A percentile compares a stretch with the other conserved stretches of the same genome.
These are phyloP conservation scores for Bibio marci DNA, from an alignment of 2,888 invertebrate genomes.

Conservation along the genomic window DNA sequence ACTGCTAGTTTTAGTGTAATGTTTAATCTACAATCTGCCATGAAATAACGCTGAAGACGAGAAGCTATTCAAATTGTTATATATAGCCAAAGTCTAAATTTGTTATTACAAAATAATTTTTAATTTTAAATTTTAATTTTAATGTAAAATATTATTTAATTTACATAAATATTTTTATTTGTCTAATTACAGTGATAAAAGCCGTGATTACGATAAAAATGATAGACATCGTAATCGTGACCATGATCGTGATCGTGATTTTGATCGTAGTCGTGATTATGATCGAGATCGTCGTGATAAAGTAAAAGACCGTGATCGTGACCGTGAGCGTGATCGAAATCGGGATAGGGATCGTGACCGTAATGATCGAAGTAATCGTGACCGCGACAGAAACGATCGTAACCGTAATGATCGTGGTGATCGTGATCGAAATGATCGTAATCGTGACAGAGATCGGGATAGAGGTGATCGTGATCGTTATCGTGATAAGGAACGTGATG, in stretches of 20 bases:
- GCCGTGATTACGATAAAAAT: not conserved
- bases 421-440: slow-evolving; percentile 8
- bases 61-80: too few relatives aligned
- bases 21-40: too few relatives aligned
- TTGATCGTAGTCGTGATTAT: too few relatives aligned
- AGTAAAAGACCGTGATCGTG: slow-evolving; percentile 14
- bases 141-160: slow-evolving; percentile 7
- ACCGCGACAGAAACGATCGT: slow-evolving; percentile 16
- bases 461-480: slow-evolving; percentile 13
- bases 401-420: slow-evolving; percentile 14
- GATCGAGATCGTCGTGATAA: slow-evolving; percentile 3
- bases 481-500: slow-evolving; percentile 22
- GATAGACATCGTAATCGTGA: slow-evolving; percentile 8
- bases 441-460: slow-evolving; percentile 9
- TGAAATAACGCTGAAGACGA: too few relatives aligned
- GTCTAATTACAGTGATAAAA: not conserved
- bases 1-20: too few relatives aligned
- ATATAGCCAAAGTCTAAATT: too few relatives aligned
- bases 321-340: slow-evolving; percentile 19
- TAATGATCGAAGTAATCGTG: slow-evolving; percentile 8
- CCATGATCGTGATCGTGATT: slow-evolving; percentile 7
- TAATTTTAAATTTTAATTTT: too few relatives aligned
- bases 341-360: slow-evolving; percentile 19
- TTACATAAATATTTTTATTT: slow-evolving; percentile 8
- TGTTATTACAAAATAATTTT: too few relatives aligned